Percentiles rank a stretch among this genome's conserved stretches.
phyloP scores from a whole-genome alignment of 2,888 invertebrate genomes.

The Chymomyza amoena region DNA sequence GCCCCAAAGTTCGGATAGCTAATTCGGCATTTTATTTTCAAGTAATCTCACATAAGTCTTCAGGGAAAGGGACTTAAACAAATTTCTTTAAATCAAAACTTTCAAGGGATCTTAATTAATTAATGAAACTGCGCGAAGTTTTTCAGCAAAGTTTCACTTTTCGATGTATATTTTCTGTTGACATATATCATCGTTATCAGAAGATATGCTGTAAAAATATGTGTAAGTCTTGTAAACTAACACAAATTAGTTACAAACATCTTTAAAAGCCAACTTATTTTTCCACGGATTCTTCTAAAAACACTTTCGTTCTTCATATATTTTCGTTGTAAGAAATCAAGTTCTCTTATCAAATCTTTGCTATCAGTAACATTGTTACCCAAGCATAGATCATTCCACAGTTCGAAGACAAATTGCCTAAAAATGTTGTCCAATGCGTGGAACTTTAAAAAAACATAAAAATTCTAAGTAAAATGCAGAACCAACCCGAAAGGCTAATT shows the following conservation, averaged over 20 bases:
- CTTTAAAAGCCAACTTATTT: too few species aligned
- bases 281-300: neutral
- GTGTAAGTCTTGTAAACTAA: neutral
- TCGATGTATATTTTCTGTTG: too few species aligned
- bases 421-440: neutral
- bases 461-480: constrained; percentile 26
- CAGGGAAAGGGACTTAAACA: too few species aligned
- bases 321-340: neutral
- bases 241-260: too few species aligned
- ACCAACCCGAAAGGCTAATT: constrained; percentile 17
- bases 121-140: neutral
- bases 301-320: neutral
- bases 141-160: neutral
- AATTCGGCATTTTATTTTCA: too few species aligned
- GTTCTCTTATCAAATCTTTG: neutral
- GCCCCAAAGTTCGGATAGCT: too few species aligned
- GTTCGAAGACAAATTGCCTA: neutral
- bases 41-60: too few species aligned
- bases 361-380: neutral
- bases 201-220: neutral
- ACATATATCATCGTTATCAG: too few species aligned
- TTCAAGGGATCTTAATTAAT: too few species aligned
- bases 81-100: too few species aligned
- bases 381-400: neutral
- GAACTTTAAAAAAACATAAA: neutral